Evolutionary conservation across 35 echinoderm and acorn worm genomes (phyloP), one percentile per base, ranked within the genome.

Genomic region (Lytechinus pictus): DNA sequence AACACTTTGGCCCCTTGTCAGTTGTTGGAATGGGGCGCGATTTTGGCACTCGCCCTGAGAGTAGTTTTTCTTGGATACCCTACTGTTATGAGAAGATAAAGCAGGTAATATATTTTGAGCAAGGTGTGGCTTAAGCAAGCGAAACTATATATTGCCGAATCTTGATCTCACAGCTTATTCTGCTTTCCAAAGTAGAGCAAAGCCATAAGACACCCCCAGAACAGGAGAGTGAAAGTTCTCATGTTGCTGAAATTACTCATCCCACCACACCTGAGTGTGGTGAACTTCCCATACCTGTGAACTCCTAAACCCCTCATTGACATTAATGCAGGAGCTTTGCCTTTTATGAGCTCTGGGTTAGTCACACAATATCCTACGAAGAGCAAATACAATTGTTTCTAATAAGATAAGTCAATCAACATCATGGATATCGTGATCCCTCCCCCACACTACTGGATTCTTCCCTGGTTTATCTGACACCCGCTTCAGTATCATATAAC

Each of bases 171-270:
- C 19, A n/a, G 66, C 12, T 79, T 79, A 79, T 24, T 24, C 66
- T 79, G 66, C 66, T 79, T 79, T 24, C 66, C 8, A 79, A 79
- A 79, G 19, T 79, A 24, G 66, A 79, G 66, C 66, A 79, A 24
- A 79, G 19, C 21, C 66, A 24, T n/a, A 79, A 79, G 66, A n/a
- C 3, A 24, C 66, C 66, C 3, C 66, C 19, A 79, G 66, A 79
- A 79, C 66, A 79, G 66, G 66, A 79, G 66, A 14, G 66, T 79
- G 66, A 79, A 79, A 79, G 66, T 79, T 79, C 24, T 79, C 66
- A 79, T 24, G 14, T 79, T 79, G 66, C 66, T 24, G n/a, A 79
- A 79, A 24, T 79, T 79, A 79, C 66, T 79, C 66, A 79, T 79
- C 66, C 66, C 66, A 44, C 16, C 66, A 79, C 66, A 79, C 66